Evolutionary conservation across 2,888 invertebrate genomes (phyloP), one percentile per base, ranked within the genome.

Genomic region (Parelbella ahira): DNA sequence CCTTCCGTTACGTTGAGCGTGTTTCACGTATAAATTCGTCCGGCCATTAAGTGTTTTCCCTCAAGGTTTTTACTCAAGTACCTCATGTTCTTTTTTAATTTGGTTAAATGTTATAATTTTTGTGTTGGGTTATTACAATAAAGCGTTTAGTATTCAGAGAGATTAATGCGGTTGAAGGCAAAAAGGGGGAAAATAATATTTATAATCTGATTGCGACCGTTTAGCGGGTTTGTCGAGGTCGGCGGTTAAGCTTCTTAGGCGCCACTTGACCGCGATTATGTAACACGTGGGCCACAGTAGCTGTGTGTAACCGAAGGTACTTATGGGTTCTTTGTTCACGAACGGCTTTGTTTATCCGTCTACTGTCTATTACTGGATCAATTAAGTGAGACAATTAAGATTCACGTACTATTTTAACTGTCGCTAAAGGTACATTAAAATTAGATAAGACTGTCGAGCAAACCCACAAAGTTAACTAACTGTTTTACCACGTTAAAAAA

Each of bases 231-330:
- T 51, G 52, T 37, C 49, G 56, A 60, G 67, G 68, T 65, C 62
- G 61, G 25, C 44, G 21, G 45, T 50, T 75, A 80, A 80, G 75
- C 78, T 67, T 59, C 72, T 80, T 80, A 78, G 51, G 47, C 44
- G 52, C 59, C 68, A 72, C 72, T 81, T 79, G 75, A 77, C 77
- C 79, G 72, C 67, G 60, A 69, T 71, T 56, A 59, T 54, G 54
- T 19, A 41, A 41, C 34, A 46, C 47, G 33, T 44, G 39, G 34
- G 25, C 36, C 7, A 39, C 41, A 21, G 33, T 41, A n/a, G 32
- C 32, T 2, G 20, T 41, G 5, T 11, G 18, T 19, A 12, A 21
- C n/a, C n/a, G n/a, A n/a, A n/a, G n/a, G n/a, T 10, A 20, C 12
- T 25, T 32, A 29, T 20, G 32, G 27, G 33, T 10, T 32, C 33